Base-by-base conservation (phyloP, 2,888 invertebrate genomes). In the Schizaphis graminum region DNA sequence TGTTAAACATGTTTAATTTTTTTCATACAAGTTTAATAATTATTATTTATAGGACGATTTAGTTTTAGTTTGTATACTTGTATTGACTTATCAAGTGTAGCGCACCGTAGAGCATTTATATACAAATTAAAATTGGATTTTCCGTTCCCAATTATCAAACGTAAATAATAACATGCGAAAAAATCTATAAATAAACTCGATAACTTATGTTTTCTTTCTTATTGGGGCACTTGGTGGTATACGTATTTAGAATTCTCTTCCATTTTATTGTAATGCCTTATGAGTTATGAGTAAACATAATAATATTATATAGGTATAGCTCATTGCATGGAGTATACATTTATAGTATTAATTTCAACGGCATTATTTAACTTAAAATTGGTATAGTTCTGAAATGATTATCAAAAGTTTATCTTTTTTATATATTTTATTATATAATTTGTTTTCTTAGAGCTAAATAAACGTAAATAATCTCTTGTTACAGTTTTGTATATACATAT, bases 391-490 rank as follows among this genome's bases (percentile, higher is more conserved):
- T 77, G 21, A 77, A 77, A 77, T 77, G 35, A 24, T 35, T 77
- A 77, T 35, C 35, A 77, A 77, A 77, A 77, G 77, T 77, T 77
- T 21, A 35, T 77, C 77, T 77, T 77, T 77, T 77, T 77, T 35
- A 77, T 35, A 77, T 77, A 21, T 53, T 53, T 53, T 44, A 85
- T 85, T 44, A 13, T 44, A 28, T 85, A 44, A 85, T 85, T 44
- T 24, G 26, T 85, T 85, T 85, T 41, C 85, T 85, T 0, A 10
- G 85, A 41, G 44, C 44, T 44, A 85, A 85, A 26, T 21, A 44
- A 44, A 85, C 85, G 85, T 44, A 85, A 85, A 85, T 85, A 85
- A 85, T 28, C 85, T 44, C 85, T 44, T 85, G 85, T 85, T 85
- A 44, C 44, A 28, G 85, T 44, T 85, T 44, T 44, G 28, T 41